Conservation (phyloP, 2,888 invertebrate species). For the Drosophila imparisetae region DNA sequence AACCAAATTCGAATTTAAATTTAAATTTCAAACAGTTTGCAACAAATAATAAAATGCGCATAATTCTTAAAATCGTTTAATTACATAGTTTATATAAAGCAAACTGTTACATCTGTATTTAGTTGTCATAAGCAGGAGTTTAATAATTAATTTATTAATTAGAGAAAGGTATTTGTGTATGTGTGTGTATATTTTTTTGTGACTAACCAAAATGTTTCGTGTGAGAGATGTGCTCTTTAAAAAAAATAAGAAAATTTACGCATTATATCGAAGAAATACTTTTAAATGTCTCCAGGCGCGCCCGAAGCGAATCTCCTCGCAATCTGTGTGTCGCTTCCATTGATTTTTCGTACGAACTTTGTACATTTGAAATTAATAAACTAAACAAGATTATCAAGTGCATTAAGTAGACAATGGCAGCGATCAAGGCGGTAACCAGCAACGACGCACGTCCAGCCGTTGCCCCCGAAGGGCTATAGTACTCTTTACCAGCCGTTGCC, state of each 20-base stretch:
- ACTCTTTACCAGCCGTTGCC: no score
- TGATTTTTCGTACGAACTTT: constrained; percentile 71
- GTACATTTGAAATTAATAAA: constrained; percentile 66
- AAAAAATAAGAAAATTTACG: constrained; percentile 62
- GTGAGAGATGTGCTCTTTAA: constrained; percentile 37
- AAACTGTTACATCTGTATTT: constrained; percentile 49
- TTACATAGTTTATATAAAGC: constrained; percentile 61
- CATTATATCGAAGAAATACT: constrained; percentile 67
- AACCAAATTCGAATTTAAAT: constrained; percentile 9
- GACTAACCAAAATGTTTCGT: constrained; percentile 24
- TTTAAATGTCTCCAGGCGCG: constrained; percentile 36
- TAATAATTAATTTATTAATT: constrained; percentile 28
- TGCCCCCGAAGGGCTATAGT: no score
- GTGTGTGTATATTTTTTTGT: constrained; percentile 19
- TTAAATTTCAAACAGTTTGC: neutral
- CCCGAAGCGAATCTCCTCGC: constrained; percentile 9
- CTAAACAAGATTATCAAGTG: constrained; percentile 61
- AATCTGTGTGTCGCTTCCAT: constrained; percentile 6
- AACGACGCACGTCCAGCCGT: constrained; percentile 34
- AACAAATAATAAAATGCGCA: neutral
- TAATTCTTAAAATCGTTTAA: constrained; percentile 47
- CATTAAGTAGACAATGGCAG: constrained; percentile 82
- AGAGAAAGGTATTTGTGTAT: constrained; percentile 32
- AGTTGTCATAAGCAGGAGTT: constrained; percentile 49
- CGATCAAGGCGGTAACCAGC: constrained; percentile 58